Evolutionary conservation across 1,140 invertebrate species (phyloP), one percentile per base, ranked within the genome.

Genomic region (Anoplophora glabripennis): DNA sequence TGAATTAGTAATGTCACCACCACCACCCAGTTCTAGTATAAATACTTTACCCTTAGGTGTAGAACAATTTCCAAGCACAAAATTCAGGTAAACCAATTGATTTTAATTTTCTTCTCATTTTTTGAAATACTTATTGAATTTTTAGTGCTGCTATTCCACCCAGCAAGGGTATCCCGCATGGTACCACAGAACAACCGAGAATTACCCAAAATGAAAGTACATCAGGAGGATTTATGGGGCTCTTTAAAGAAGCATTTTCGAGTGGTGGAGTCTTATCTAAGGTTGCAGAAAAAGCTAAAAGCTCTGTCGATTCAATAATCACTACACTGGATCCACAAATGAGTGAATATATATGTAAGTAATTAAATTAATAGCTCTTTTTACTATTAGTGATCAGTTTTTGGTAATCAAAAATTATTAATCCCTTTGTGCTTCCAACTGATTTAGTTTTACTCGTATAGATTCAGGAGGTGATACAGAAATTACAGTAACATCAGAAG

Each of bases 241-340:
- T 82, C 80, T 75, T 84, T 69, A 82, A 81, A 70, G 82, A 80
- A 10, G 82, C 82, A 0, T 78, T 84, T 12, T 75, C 78, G 7
- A 75, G 59, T 49, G 85, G 81, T 38, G 68, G 71, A 5, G 66
- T 75, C 14, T 41, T 71, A 17, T 70, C 66, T 11, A 87, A 83
- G 78, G 83, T 89, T 47, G 84, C 86, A 4, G 90, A 93, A 68
- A 91, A 89, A 71, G 90, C 90, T 0, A 92, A 90, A 77, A 90
- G 79, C 72, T 91, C 89, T 8, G 86, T 93, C 0, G 90, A 92
- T 71, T 86, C 87, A 0, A 87, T 94, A 80, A 92, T 94, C 35
- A 93, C 90, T 12, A 93, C 90, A 12, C 77, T 94, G 8, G 92
- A 94, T 77, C 92, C 92, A 14, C 90, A 93, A 74, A 93, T 94